Evolutionary conservation across 37 sponge, comb jelly and placozoan genomes (phyloP), one percentile per base, ranked within the genome.

Genomic region (Eunapius fragilis): DNA sequence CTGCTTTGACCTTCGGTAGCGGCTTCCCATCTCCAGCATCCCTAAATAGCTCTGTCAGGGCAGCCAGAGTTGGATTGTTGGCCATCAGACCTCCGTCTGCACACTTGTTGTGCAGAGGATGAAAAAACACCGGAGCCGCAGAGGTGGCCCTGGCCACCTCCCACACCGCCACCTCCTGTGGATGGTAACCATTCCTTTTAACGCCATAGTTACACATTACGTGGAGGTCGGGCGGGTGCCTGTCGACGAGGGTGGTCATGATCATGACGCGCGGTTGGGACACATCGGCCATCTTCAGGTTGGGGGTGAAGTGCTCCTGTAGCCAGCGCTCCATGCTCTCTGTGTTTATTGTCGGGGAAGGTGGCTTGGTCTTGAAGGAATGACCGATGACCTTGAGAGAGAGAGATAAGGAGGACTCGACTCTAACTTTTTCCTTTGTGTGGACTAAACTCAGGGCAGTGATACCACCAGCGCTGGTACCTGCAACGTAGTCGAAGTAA

Each of bases 71-170:
- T 13, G 91, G 91, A 68, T 90, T 90, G 83, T 90, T 90, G 34
- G 91, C 91, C 85, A 90, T 85, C 49, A 85, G 34, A 25, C 91
- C 91, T 6, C 91, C 91, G 47, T 90, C 91, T 3, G 86, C 30
- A 34, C 81, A 90, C 19, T 76, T 48, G 69, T 82, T 47, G 38
- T 90, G 78, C 37, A 85, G 78, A 4, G 86, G 67, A 37, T 70
- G 30, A 36, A 90, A 90, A 79, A 79, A 90, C 25, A 83, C 70
- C 31, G 91, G 91, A n/a, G 91, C 91, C 82, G 91, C 86, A 37
- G 82, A 75, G 27, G 86, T 78, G 0, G 86, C 80, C 33, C 86
- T 77, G 7, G 71, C 58, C 6, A 85, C 91, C 34, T 90, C 86
- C 86, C 86, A 90, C 45, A 90, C 85, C 82, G 81, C 81, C 72